Evolutionary conservation across 2,797 vertebrate species (phyloP).

Genomic region (Serranus cabrilla): DNA sequence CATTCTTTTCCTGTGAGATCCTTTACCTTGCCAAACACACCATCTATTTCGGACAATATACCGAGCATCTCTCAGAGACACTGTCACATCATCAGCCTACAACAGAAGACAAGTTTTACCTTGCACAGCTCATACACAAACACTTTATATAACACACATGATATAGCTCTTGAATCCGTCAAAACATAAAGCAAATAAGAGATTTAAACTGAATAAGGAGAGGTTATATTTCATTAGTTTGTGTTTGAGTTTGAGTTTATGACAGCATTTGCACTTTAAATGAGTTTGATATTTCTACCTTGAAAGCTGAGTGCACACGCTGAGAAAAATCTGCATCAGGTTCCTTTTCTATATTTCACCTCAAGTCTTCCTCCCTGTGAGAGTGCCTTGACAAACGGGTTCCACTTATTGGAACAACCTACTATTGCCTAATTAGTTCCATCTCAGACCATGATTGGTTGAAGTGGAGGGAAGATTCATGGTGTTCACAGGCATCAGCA

Average conservation of each 20-base stretch:
- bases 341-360: constrained; percentile 4
- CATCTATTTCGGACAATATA: background rate
- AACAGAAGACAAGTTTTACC: background rate
- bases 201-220: constrained; percentile 1
- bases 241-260: constrained; percentile 8
- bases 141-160: background rate
- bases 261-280: background rate
- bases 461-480: constrained; percentile 73
- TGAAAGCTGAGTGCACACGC: background rate
- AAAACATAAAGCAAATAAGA: background rate
- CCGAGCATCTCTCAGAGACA: background rate
- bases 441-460: constrained; percentile 71
- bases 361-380: constrained; percentile 27
- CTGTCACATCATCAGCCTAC: background rate
- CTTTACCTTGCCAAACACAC: background rate
- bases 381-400: constrained; percentile 66
- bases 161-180: background rate
- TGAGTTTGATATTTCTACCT: constrained; percentile 13
- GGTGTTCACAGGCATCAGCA: constrained; percentile 76
- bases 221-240: background rate
- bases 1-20: background rate
- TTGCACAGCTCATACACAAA: background rate
- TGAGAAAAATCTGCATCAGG: constrained; percentile 11
- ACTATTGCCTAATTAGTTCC: constrained; percentile 78
- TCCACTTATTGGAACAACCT: constrained; percentile 73